Conservation (phyloP, 2,113 vertebrate species). For the Cranoglanis bouderius region DNA sequence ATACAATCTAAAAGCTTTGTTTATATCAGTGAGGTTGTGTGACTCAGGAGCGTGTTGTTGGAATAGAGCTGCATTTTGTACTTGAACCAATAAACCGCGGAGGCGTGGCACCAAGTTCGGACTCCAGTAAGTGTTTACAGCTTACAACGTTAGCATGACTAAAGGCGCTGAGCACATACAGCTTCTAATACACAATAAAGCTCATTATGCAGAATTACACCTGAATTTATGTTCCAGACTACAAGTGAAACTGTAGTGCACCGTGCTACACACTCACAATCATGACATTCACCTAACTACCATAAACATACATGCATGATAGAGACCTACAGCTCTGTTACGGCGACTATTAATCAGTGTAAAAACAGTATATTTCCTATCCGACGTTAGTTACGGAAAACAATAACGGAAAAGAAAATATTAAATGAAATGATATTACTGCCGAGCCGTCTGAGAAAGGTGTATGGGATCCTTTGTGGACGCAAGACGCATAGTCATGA, state of each 20-base stretch:
- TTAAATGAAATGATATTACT: neutral
- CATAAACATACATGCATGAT: neutral
- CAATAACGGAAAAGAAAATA: too few species aligned
- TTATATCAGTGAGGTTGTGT: neutral
- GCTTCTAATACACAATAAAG: neutral
- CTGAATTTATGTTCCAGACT: neutral
- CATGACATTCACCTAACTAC: too few species aligned
- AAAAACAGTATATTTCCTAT: neutral
- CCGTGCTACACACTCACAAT: neutral
- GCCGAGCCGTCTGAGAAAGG: neutral
- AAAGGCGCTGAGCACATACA: neutral
- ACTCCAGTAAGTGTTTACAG: neutral
- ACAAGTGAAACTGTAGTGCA: neutral
- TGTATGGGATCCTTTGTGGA: neutral
- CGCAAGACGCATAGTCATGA: neutral
- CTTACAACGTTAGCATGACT: neutral
- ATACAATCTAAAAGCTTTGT: neutral
- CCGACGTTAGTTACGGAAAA: neutral
- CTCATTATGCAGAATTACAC: neutral
- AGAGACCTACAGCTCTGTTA: neutral
- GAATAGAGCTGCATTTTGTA: neutral
- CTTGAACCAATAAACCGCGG: neutral
- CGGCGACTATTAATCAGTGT: neutral
- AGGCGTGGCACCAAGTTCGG: neutral
- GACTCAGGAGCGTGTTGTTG: neutral